Evolutionary conservation across 1,140 invertebrate genomes (phyloP).

Genomic region (Drosophila asahinai): DNA sequence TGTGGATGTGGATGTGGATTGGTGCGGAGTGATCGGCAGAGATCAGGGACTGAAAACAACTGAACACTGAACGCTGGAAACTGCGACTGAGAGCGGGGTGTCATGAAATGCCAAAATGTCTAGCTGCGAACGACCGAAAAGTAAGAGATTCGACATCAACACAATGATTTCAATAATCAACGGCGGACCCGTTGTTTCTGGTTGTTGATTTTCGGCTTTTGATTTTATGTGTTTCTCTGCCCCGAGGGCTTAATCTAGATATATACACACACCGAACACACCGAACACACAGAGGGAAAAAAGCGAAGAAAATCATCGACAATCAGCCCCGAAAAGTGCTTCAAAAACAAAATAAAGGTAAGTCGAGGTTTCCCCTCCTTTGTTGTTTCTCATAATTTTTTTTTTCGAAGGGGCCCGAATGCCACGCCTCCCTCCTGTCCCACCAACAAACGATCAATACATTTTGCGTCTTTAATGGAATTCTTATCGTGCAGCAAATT

Average conservation of each 20-base stretch:
- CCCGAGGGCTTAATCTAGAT: slow-evolving; percentile 79
- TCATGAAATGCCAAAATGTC: slow-evolving; percentile 82
- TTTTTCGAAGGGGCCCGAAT: slow-evolving; percentile 24
- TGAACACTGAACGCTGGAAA: slow-evolving; percentile 27
- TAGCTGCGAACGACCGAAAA: slow-evolving; percentile 74
- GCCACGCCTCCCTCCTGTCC: slow-evolving; percentile 57
- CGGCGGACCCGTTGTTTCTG: slow-evolving; percentile 47
- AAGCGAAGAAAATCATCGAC: slow-evolving; percentile 57
- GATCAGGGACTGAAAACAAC: slow-evolving; percentile 34
- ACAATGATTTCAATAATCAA: slow-evolving; percentile 82
- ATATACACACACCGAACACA: slow-evolving; percentile 42
- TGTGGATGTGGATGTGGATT: slow-evolving; percentile 5
- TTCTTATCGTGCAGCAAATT: slow-evolving; percentile 84
- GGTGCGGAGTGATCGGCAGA: slow-evolving; percentile 19
- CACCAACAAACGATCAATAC: slow-evolving; percentile 55
- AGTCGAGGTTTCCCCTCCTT: slow-evolving; percentile 59
- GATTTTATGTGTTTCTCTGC: slow-evolving; percentile 41
- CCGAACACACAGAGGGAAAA: slow-evolving; percentile 7
- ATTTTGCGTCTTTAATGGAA: slow-evolving; percentile 83
- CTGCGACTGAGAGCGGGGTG: slow-evolving; percentile 61
- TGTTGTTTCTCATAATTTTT: slow-evolving; percentile 44
- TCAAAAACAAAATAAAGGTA: slow-evolving; percentile 55
- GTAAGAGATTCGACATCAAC: slow-evolving; percentile 56
- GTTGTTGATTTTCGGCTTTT: slow-evolving; percentile 49
- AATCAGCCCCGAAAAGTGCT: slow-evolving; percentile 70